Percentiles rank a stretch among this genome's conserved stretches.
Conservation (phyloP, 2,113 vertebrate species). For the Macrotus californicus region DNA sequence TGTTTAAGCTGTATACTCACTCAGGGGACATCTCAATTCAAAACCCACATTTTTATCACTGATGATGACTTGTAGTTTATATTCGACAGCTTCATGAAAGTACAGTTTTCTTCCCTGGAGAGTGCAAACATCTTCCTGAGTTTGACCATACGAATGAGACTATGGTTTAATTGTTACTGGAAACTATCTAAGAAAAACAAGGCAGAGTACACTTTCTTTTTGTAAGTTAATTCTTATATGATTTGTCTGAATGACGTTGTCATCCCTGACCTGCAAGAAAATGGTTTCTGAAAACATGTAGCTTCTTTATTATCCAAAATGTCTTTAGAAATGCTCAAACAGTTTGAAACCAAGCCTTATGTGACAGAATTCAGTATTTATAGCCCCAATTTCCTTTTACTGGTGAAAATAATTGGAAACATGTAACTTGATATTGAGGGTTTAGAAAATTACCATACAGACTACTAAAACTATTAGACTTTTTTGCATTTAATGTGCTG, state of each 20-base stretch:
- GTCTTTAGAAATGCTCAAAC: neutral
- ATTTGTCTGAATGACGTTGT: neutral
- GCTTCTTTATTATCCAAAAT: neutral
- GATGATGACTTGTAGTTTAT: neutral
- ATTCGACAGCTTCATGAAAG: neutral
- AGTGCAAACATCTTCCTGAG: neutral
- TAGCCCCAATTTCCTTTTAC: neutral
- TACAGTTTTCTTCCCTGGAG: neutral
- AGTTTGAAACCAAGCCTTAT: neutral
- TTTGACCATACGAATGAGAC: neutral
- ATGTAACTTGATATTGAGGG: neutral
- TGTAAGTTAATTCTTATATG: neutral
- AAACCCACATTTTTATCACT: neutral
- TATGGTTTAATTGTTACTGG: neutral
- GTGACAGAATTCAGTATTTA: neutral
- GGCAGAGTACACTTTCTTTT: neutral
- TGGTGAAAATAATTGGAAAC: slow-evolving; percentile 43
- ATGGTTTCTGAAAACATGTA: neutral
- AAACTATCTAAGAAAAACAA: neutral
- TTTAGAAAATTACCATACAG: neutral
- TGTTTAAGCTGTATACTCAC: neutral
- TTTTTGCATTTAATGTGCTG: slow-evolving; percentile 12
- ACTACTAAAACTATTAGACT: neutral
- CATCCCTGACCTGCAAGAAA: neutral
- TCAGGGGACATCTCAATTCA: neutral